Conservation (phyloP, 35 echinoderm and acorn worm genomes). For the Ophioderma brevispina region DNA sequence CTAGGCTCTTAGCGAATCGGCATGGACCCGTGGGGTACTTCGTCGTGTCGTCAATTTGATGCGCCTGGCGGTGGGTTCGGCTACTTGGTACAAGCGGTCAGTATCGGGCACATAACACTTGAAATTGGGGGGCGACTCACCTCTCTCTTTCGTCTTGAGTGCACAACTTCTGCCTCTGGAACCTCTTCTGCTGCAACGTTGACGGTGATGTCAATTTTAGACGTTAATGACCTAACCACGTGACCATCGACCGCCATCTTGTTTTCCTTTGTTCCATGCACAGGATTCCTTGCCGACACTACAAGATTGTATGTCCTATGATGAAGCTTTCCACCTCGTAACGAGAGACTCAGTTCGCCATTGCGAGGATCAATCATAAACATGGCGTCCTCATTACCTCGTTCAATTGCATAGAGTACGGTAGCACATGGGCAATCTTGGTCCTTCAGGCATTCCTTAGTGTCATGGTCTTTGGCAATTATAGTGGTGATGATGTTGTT, state of each 20-base stretch:
- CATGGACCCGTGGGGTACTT: no score
- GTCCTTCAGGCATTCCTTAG: slow-evolving; percentile 35
- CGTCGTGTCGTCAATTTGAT: no score
- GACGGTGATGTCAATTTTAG: slow-evolving; percentile 10
- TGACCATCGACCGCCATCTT: not conserved
- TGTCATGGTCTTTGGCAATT: slow-evolving; percentile 68
- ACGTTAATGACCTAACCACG: not conserved
- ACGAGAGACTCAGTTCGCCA: slow-evolving; percentile 69
- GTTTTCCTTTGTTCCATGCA: slow-evolving; percentile 38
- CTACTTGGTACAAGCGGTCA: no score
- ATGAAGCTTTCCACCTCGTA: not conserved
- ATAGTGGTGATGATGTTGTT: slow-evolving; percentile 70
- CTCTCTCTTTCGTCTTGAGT: slow-evolving; percentile 75
- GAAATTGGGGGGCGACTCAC: no score
- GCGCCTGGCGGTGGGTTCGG: no score
- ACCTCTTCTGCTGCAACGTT: slow-evolving; percentile 13
- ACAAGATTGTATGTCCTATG: slow-evolving; percentile 14
- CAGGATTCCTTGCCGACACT: slow-evolving; percentile 65
- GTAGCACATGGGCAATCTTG: slow-evolving; percentile 68
- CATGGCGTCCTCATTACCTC: slow-evolving; percentile 71
- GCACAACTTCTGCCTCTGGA: slow-evolving; percentile 11
- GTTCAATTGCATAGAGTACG: slow-evolving; percentile 76
- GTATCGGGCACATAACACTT: no score
- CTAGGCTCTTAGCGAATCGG: no score
- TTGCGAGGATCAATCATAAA: slow-evolving; percentile 82